A percentile compares a stretch with the other conserved stretches of the same genome.
Evolutionary conservation across 2,113 vertebrate species (phyloP).

Genomic region (Dissostichus mawsoni): DNA sequence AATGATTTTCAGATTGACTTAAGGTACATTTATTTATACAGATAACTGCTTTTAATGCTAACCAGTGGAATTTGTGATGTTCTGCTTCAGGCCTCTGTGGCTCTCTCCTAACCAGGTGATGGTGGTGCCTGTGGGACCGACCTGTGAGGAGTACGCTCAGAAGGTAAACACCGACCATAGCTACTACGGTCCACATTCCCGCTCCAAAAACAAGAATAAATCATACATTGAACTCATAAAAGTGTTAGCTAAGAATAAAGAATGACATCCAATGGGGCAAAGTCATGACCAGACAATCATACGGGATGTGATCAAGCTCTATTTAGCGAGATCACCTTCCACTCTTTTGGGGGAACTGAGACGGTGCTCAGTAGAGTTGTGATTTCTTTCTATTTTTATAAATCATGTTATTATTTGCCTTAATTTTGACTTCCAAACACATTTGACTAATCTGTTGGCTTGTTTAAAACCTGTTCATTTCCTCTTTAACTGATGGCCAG

Average conservation of each 20-base stretch:
- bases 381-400: too few relatives aligned
- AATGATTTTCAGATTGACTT: constrained; percentile 14
- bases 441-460: not conserved
- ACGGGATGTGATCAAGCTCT: not conserved
- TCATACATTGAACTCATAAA: not conserved
- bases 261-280: too few relatives aligned
- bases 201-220: not conserved
- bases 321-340: too few relatives aligned
- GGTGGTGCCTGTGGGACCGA: constrained; percentile 95
- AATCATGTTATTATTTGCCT: not conserved
- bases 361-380: too few relatives aligned
- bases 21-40: not conserved
- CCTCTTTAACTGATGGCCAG: not conserved
- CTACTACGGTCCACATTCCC: not conserved
- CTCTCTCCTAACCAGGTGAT: constrained; percentile 96
- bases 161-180: constrained; percentile 82
- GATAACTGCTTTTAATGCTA: constrained; percentile 22
- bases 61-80: constrained; percentile 16
- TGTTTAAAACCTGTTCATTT: not conserved
- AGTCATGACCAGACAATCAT: not conserved
- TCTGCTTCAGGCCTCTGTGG: constrained; percentile 92
- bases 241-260: not conserved
- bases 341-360: too few relatives aligned
- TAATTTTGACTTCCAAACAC: not conserved
- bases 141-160: constrained; percentile 95